These are phyloP conservation scores for Scolopax mira DNA, from an alignment of 2,113 vertebrate species.

Conservation along the genomic window DNA sequence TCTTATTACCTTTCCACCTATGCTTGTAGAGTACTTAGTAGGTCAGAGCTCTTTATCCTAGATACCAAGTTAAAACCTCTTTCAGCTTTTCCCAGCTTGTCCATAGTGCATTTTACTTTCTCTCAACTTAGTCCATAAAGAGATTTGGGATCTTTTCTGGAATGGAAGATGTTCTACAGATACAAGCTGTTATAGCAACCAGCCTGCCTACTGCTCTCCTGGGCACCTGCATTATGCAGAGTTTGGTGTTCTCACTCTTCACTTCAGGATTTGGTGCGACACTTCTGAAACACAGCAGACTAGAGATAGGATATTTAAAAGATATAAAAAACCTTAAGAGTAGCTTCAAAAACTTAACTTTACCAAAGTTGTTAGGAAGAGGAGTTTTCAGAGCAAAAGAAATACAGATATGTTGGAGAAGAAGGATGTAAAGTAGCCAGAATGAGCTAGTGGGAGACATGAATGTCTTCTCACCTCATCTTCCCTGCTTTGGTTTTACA, in stretches of 20 bases:
- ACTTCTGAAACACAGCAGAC: conserved; percentile 15
- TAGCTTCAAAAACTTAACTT: background rate
- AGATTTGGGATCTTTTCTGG: conserved; percentile 58
- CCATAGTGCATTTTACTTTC: conserved; percentile 34
- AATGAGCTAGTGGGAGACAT: background rate
- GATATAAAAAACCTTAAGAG: background rate
- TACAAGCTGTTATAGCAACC: conserved; percentile 58
- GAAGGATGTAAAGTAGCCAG: background rate
- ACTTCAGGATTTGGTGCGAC: conserved; percentile 32
- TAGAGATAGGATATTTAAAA: conserved; percentile 9
- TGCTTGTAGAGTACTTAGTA: background rate
- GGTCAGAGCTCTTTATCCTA: conserved; percentile 19
- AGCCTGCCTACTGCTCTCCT: conserved; percentile 46
- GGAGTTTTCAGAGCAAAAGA: background rate
- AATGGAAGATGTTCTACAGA: conserved; percentile 46
- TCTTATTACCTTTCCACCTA: background rate
- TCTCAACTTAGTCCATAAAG: conserved; percentile 52
- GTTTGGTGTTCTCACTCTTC: conserved; percentile 9
- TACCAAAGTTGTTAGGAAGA: background rate
- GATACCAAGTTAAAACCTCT: background rate
- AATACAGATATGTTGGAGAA: background rate
- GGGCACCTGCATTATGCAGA: conserved; percentile 45
- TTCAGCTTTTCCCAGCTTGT: conserved; percentile 38
- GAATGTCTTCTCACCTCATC: background rate
- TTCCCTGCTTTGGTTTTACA: background rate